phyloP scores from a whole-genome alignment of 2,113 vertebrate species.

The Prinia subflava region DNA sequence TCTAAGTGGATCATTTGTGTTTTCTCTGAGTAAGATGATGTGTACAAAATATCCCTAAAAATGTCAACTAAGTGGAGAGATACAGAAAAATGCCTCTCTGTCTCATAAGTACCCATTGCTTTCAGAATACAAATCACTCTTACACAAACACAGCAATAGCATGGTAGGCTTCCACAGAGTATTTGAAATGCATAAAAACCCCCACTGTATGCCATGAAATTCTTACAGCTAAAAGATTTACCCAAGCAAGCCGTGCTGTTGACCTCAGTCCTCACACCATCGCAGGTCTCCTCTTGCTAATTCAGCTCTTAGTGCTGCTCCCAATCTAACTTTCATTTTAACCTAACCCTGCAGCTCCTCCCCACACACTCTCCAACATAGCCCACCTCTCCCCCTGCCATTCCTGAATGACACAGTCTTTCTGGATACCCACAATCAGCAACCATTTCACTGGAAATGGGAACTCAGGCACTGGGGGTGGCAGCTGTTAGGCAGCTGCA shows the following conservation, averaged over 20 bases:
- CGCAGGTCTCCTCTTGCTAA: background rate
- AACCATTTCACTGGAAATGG: background rate
- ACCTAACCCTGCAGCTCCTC: background rate
- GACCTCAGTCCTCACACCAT: background rate
- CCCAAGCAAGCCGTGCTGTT: background rate
- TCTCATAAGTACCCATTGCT: background rate
- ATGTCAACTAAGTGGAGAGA: background rate
- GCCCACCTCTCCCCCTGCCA: background rate
- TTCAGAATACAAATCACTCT: constrained; percentile 35
- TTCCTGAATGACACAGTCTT: background rate
- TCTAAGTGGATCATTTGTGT: constrained; percentile 52
- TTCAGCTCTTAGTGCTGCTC: background rate
- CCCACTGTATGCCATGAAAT: background rate
- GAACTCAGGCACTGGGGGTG: background rate
- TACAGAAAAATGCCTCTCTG: constrained; percentile 18
- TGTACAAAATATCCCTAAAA: constrained; percentile 42
- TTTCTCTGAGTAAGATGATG: constrained; percentile 12
- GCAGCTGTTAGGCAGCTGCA: background rate
- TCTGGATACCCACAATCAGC: background rate
- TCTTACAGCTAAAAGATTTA: background rate
- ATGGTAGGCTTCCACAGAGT: background rate
- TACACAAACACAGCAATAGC: background rate
- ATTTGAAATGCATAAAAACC: background rate
- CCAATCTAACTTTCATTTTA: background rate
- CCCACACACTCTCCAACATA: background rate